Evolutionary conservation across 2,797 vertebrate species (phyloP), one percentile per base, ranked within the genome.

Genomic region (Momotus momota): DNA sequence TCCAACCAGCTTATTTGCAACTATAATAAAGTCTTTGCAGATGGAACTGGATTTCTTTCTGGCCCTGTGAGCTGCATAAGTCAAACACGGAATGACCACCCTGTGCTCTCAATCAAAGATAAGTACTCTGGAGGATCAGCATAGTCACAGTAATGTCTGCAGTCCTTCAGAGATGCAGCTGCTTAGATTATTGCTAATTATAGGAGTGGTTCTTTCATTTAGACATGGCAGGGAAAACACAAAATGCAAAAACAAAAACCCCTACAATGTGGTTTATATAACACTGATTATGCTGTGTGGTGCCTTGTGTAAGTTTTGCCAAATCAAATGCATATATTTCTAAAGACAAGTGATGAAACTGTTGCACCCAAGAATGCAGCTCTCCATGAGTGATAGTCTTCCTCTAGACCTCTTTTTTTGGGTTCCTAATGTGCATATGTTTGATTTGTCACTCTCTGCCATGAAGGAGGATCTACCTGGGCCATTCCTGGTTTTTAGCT

Each of bases 281-380:
- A 40, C 12, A 48, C 41, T 45, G 41, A 18, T 2, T 13, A 2
- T 35, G 15, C 26, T 35, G 45, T 43, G 9, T 45, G 33, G 19
- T 31, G 5, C n/a, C 14, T 21, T 65, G 8, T 51, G 23, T 1
- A 4, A 65, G n/a, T 57, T 90, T 74, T 69, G 70, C 43, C 38
- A 33, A 54, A 38, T 19, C 6, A 51, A 41, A 26, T 8, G 8
- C 0, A 0, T 13, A 27, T 1, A 5, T 51, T 82, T 94, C 38
- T 81, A 23, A 93, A 6, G 5, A 6, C 0, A 1, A 41, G 20
- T 21, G 33, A 43, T 65, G 10, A 52, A 61, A 65, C 2, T 5
- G 6, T 43, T 79, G 20, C 18, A 80, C 3, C 1, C 8, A 51
- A 48, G 38, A 46, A 25, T 0, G 2, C 23, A 90, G 10, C 20